Evolutionary conservation across 2,888 invertebrate species (phyloP).

Genomic region (Gymnosoma rotundatum): DNA sequence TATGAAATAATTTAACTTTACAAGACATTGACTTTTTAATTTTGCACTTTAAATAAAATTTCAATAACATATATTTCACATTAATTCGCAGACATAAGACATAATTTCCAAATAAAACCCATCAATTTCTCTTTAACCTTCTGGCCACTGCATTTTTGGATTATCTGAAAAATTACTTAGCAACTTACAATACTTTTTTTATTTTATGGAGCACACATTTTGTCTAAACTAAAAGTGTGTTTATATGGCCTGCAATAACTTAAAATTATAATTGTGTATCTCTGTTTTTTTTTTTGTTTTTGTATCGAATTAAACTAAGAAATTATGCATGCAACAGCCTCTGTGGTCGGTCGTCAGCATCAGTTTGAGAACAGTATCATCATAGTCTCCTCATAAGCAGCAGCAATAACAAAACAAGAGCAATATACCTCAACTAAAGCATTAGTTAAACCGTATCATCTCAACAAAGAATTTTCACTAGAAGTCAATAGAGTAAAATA

Average conservation of each 20-base stretch:
- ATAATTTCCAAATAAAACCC: conserved; percentile 41
- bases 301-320: conserved; percentile 63
- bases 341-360: conserved; percentile 69
- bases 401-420: conserved; percentile 21
- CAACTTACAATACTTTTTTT: conserved; percentile 27
- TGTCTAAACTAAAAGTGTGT: conserved; percentile 49
- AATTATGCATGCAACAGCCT: conserved; percentile 71
- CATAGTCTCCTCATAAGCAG: conserved; percentile 3
- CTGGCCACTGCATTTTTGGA: conserved; percentile 48
- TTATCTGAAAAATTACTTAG: conserved; percentile 66
- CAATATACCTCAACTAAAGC: conserved; percentile 67
- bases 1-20: not conserved
- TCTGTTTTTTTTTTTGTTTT: conserved; percentile 22
- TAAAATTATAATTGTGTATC: conserved; percentile 70
- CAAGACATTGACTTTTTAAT: conserved; percentile 15
- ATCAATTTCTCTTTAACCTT: conserved; percentile 43
- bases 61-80: conserved; percentile 57
- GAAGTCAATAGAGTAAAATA: conserved; percentile 69
- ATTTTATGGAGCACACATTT: conserved; percentile 33
- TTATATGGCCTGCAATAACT: conserved; percentile 69
- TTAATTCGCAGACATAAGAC: conserved; percentile 49
- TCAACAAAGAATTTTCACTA: conserved; percentile 59
- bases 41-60: conserved; percentile 30
- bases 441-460: conserved; percentile 66
- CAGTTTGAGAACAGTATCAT: conserved; percentile 35